Evolutionary conservation across 2,888 invertebrate species (phyloP), one percentile per base, ranked within the genome.

Genomic region (Thelaira solivaga): DNA sequence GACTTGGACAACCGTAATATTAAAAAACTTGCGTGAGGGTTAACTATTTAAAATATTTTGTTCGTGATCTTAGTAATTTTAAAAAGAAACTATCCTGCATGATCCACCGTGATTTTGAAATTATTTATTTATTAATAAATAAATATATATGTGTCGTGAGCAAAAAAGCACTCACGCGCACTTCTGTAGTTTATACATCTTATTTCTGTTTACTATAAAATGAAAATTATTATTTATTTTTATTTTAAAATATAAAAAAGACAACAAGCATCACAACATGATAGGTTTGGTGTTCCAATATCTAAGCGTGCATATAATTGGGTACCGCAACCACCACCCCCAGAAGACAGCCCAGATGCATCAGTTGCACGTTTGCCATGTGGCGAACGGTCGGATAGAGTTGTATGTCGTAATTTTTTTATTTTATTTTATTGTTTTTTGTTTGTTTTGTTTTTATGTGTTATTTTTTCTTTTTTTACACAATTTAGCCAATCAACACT

Each of bases 261-360:
- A 83, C 95, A 95, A 85, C 97, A 97, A 89, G 95, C 96, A 86
- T 92, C 94, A 78, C 96, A 96, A 89, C 96, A 96, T 90, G 95
- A 95, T 90, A 91, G 96, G 83, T 95, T 96, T 92, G 96, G 96
- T 82, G 92, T 97, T 84, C 97, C 97, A 7, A 92, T 96, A 55
- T 96, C 96, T 83, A 96, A 96, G 90, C 91, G 97, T 82, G 96
- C 96, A 89, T 97, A 97, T 90, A 97, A 96, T 91, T 97, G 97
- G 96, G 94, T 96, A 86, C 94, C 96, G 84, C 95, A 96, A 88
- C 96, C 96, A 72, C 96, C 96, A 80, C 96, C 97, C 71, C 96
- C 96, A 0, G 96, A 96, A 90, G 95, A 96, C 89, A 94, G 94
- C 87, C 95, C 95, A 1, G 96, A 95, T 88, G 95, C 94, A 81